Conservation (phyloP, 2,113 vertebrate genomes). For the Ramphastos sulfuratus region DNA sequence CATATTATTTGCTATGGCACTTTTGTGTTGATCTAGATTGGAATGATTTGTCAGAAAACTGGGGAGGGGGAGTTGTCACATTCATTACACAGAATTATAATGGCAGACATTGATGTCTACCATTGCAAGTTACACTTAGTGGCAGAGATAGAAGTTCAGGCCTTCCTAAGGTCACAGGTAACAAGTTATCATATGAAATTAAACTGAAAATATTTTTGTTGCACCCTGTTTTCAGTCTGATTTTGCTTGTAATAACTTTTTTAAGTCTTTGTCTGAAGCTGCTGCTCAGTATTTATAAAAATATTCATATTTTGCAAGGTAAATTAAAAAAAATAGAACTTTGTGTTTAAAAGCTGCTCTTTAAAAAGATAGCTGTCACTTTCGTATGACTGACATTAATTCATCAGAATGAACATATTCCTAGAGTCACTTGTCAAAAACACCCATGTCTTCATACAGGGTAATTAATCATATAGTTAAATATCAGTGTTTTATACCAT, state of each 20-base stretch:
- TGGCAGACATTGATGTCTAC: background rate
- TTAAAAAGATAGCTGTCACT: background rate
- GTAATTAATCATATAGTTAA: background rate
- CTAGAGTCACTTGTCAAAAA: background rate
- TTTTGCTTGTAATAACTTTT: background rate
- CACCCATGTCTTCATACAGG: background rate
- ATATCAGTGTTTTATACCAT: background rate
- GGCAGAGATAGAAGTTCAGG: background rate
- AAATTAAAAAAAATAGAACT: background rate
- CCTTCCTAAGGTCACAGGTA: background rate
- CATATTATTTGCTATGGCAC: background rate
- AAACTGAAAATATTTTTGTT: background rate
- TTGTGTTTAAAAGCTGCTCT: background rate
- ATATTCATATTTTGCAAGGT: background rate
- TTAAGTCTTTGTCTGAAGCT: background rate
- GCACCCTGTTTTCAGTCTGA: background rate
- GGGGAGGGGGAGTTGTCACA: background rate
- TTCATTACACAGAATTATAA: background rate
- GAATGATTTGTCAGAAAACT: conserved; percentile 9
- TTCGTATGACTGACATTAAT: background rate
- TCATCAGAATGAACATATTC: accelerated
- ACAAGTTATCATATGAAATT: background rate
- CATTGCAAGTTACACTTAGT: background rate
- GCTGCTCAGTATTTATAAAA: background rate
- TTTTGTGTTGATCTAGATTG: background rate